A percentile compares a stretch with the other conserved stretches of the same genome.
These are phyloP conservation scores for Cardiocondyla obscurior DNA, from an alignment of 1,140 invertebrate genomes.

Conservation along the genomic window DNA sequence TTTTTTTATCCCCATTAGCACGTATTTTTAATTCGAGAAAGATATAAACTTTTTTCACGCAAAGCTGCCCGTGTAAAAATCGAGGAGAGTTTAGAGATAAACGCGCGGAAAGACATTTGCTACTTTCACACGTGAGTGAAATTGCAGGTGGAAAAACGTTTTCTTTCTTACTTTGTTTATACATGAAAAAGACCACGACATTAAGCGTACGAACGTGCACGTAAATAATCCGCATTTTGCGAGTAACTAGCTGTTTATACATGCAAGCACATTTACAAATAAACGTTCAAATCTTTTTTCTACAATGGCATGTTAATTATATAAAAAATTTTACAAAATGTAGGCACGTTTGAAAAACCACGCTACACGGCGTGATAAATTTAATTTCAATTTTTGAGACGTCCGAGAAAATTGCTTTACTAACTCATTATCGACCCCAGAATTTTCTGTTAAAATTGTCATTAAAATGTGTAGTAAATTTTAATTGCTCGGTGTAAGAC, in stretches of 20 bases:
- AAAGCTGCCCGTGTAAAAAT: not conserved
- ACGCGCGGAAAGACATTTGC: slow-evolving; percentile 28
- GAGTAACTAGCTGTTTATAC: not conserved
- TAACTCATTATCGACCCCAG: not conserved
- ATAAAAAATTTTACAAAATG: too few relatives aligned
- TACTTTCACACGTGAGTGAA: slow-evolving; percentile 1
- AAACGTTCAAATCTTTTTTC: not conserved
- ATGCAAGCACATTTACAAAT: not conserved
- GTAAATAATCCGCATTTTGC: not conserved
- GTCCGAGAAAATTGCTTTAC: not conserved
- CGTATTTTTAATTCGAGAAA: not conserved
- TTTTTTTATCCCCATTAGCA: not conserved
- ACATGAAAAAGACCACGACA: not conserved
- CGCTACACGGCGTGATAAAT: not conserved
- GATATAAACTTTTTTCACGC: not conserved
- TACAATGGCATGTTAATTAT: not conserved
- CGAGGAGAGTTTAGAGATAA: slow-evolving; percentile 11
- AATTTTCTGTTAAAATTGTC: not conserved
- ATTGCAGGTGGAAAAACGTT: slow-evolving; percentile 28
- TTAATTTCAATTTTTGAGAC: not conserved
- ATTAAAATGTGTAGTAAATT: too few relatives aligned
- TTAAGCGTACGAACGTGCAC: not conserved
- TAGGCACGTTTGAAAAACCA: too few relatives aligned
- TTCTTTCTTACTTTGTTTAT: not conserved
- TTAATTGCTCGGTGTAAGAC: too few relatives aligned